Percentiles rank a stretch among this genome's conserved stretches.
Conservation (phyloP, 2,888 invertebrate species). For the Eristalis arbustorum region DNA sequence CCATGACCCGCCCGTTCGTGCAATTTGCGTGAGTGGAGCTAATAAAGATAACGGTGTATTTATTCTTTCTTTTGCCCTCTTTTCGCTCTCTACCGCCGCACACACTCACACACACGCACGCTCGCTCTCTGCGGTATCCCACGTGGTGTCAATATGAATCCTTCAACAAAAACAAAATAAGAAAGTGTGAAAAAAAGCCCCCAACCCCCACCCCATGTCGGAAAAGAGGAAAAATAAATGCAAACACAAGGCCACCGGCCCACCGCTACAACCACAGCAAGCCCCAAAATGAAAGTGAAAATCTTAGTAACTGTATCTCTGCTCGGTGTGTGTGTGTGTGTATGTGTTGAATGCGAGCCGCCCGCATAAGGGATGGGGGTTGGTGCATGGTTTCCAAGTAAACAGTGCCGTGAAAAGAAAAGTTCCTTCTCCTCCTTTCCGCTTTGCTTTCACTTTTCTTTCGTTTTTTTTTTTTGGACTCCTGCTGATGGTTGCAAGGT, state of each 20-base stretch:
- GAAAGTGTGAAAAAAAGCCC: slow-evolving; percentile 49
- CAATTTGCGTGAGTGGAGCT: slow-evolving; percentile 70
- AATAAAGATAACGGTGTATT: slow-evolving; percentile 70
- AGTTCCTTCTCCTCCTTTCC: slow-evolving; percentile 7
- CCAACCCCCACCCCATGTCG: background rate
- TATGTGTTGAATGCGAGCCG: slow-evolving; percentile 12
- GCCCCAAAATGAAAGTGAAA: slow-evolving; percentile 58
- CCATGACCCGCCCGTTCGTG: slow-evolving; percentile 56
- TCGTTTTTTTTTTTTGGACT: background rate
- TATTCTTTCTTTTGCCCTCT: slow-evolving; percentile 39
- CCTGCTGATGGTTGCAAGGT: slow-evolving; percentile 56
- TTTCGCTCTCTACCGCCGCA: slow-evolving; percentile 1
- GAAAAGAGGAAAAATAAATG: slow-evolving; percentile 42
- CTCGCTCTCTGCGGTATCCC: slow-evolving; percentile 42
- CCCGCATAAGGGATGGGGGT: background rate
- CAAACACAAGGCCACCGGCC: slow-evolving; percentile 37
- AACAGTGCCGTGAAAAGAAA: slow-evolving; percentile 36
- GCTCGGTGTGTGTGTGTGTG: background rate
- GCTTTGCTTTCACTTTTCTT: slow-evolving; percentile 50
- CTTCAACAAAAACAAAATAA: slow-evolving; percentile 61
- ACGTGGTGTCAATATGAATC: slow-evolving; percentile 70
- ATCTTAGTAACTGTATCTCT: slow-evolving; percentile 51
- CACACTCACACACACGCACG: background rate
- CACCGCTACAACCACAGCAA: background rate
- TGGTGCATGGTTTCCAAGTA: slow-evolving; percentile 62